Base-by-base conservation (phyloP, 2,113 vertebrate species). In the Oplegnathus fasciatus region DNA sequence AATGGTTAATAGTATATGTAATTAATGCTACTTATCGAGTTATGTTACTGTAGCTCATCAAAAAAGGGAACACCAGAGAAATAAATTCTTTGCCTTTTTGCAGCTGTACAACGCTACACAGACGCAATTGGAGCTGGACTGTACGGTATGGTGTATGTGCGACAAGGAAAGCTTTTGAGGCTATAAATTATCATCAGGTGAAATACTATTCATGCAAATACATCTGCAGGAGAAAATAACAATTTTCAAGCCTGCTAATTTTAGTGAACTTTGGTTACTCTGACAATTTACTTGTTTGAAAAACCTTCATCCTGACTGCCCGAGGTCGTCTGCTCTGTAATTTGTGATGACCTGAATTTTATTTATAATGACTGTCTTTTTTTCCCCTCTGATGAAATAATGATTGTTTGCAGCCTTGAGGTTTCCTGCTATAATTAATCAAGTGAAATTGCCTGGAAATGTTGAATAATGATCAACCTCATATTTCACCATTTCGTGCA, bases 361-460 rank as follows among this genome's bases (percentile, higher is more conserved):
- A 87, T 82, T 89, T 77, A 17, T 78, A 68, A 87, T 65, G 66
- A 87, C 37, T 72, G 24, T 40, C 68, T 54, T 52, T 78, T 50
- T 73, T 42, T 1, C 15, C 7, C 9, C 24, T 6, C 34, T 73
- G 71, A 89, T 75, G 37, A 88, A 74, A 82, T 70, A 85, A 68
- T 82, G 46, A 76, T 72, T 71, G 74, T 88, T 86, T 91, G 58
- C 57, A 37, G 60, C 82, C 79, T 83, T 58, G 24, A 78, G 40
- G 14, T 62, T 77, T 83, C 65, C 57, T 78, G 73, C 46, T 40
- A 60, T 80, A 78, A 79, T 82, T 71, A 61, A 81, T 83, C 48
- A 70, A 84, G 74, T 46, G 17, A 78, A 89, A 88, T 80, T 54
- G 37, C 30, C 26, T 65, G 70, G 42, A 88, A 89, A 87, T 79